Conservation (phyloP, 2,113 vertebrate species). For the Apodemus sylvaticus region DNA sequence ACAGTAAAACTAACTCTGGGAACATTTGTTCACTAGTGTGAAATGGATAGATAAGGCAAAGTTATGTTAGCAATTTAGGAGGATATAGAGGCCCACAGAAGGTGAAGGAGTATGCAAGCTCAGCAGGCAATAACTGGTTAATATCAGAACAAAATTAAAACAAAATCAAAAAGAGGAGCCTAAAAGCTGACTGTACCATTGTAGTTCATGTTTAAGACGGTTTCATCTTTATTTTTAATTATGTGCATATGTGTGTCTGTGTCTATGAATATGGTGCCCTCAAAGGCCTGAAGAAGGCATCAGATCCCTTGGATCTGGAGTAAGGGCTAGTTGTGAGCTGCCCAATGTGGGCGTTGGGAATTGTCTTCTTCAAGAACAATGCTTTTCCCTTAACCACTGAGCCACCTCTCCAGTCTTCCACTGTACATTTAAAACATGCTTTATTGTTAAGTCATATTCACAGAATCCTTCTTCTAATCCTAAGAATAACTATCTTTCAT, state of each 20-base stretch:
- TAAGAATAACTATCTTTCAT: background rate
- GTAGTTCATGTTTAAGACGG: background rate
- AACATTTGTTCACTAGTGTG: background rate
- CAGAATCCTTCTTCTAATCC: background rate
- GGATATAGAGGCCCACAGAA: background rate
- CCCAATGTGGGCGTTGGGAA: no score
- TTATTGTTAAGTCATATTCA: background rate
- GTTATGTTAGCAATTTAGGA: background rate
- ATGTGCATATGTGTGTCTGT: no score
- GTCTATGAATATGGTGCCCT: background rate
- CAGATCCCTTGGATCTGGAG: background rate
- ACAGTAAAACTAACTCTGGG: background rate
- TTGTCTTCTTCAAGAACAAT: background rate
- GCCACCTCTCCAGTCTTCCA: background rate
- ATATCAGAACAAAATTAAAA: background rate
- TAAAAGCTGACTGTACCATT: background rate
- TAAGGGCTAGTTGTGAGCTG: background rate
- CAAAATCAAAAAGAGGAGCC: no score
- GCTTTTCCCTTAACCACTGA: background rate
- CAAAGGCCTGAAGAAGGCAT: background rate
- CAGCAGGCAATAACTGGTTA: background rate
- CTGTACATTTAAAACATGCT: background rate
- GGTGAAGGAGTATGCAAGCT: background rate
- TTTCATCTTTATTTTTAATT: background rate
- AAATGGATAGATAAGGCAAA: background rate